Base-by-base conservation (phyloP, 2,113 vertebrate species). In the Leiothrix lutea region DNA sequence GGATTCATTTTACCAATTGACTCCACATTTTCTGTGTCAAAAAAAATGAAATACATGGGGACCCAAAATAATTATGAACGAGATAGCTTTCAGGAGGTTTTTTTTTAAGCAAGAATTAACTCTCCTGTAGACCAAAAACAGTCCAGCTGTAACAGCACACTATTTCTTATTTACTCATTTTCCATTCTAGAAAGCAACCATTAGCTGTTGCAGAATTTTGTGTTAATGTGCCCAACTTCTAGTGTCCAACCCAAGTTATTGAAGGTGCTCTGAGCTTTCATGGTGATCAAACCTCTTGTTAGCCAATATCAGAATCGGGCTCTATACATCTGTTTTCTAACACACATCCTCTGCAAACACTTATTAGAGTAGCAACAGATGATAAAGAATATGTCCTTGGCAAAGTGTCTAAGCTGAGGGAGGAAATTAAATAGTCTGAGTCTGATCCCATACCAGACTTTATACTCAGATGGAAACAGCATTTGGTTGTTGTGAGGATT, bases 1-100 rank as follows among this genome's bases (percentile, higher is more conserved):
- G 35, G 31, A 77, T 86, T 95, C 44, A 5, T 71, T 61, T 14
- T 35, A 14, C 7, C 42, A 18, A 25, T 45, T 71, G 26, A 50
- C 6, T 80, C 14, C 14, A 11, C 56, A 14, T 81, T 78, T 60
- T 66, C 57, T 67, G 5, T 21, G 10, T 69, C 0, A 0, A 0
- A 18, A 18, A 45, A 19, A 75, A 62, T 71, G 24, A 26, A 62
- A 29, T 60, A 9, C 51, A 16, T 12, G n/a, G 5, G 42, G n/a
- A 71, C 6, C 5, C 44, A 64, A 72, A 51, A 36, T 62, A 66
- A 44, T 44, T 35, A 33, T n/a, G 50, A 80, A 70, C 40, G 7
- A 42, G 10, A n/a, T 14, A 4, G 6, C n/a, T 84, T 92, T 50
- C 47, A 80, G 18, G 22, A 54, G 24, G 12, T 77, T 77, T 77